phyloP scores from a whole-genome alignment of 2,888 invertebrate genomes.

The Bembecia ichneumoniformis region DNA sequence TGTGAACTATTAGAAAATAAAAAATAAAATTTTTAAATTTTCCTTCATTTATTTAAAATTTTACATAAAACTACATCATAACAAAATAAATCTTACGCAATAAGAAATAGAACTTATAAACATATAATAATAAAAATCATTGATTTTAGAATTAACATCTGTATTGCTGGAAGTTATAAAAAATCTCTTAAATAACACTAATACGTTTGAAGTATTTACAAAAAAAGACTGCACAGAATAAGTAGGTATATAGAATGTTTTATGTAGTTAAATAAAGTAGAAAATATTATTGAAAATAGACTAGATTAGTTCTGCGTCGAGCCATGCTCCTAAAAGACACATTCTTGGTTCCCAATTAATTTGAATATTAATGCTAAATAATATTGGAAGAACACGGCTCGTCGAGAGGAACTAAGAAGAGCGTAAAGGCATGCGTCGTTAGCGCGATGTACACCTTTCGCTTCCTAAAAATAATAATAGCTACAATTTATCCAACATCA shows the following conservation, averaged over 20 bases:
- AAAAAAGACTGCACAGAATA: neutral
- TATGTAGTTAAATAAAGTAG: neutral
- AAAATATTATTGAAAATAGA: constrained; percentile 32
- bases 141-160: too few species aligned
- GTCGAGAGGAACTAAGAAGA: constrained; percentile 52
- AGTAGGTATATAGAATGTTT: neutral
- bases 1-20: too few species aligned
- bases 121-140: too few species aligned
- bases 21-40: too few species aligned
- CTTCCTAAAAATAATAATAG: constrained; percentile 17
- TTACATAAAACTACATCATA: too few species aligned
- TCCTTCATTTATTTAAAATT: too few species aligned
- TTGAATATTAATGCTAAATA: constrained; percentile 4
- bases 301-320: constrained; percentile 67
- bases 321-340: constrained; percentile 23
- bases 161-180: too few species aligned
- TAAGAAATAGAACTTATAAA: too few species aligned
- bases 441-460: constrained; percentile 43
- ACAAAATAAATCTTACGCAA: too few species aligned
- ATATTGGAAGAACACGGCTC: constrained; percentile 32
- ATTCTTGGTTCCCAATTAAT: constrained; percentile 1
- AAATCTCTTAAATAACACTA: too few species aligned
- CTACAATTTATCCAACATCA: constrained; percentile 10
- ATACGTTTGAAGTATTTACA: neutral
- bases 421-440: constrained; percentile 46